phyloP scores from a whole-genome alignment of 2,888 invertebrate genomes.

The Spodoptera littoralis region DNA sequence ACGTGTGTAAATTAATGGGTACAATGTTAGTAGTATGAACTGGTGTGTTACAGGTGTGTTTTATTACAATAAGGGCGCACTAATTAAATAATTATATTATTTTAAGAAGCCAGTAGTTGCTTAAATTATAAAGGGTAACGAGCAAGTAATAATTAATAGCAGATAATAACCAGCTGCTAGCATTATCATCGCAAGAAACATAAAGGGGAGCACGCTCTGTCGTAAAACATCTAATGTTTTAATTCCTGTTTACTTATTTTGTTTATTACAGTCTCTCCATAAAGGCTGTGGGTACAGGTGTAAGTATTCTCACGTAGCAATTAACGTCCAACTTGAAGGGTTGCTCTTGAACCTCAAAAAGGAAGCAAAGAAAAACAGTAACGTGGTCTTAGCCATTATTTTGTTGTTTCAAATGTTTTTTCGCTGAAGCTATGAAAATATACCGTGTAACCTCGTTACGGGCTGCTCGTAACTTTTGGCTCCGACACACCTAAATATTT shows the following conservation, averaged over 20 bases:
- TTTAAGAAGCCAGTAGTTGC: conserved; percentile 11
- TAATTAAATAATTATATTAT: conserved; percentile 24
- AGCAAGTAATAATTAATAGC: conserved; percentile 21
- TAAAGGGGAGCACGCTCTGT: conserved; percentile 57
- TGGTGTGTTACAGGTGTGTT: conserved; percentile 25
- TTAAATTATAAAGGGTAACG: conserved; percentile 12
- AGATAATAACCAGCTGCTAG: conserved; percentile 30
- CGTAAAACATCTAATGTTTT: conserved; percentile 67
- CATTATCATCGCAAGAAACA: conserved; percentile 43
- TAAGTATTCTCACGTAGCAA: conserved; percentile 82
- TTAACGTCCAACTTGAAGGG: conserved; percentile 83
- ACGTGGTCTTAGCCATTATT: conserved; percentile 70
- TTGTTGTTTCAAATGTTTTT: conserved; percentile 65
- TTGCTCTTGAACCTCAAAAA: conserved; percentile 79
- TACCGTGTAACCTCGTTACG: conserved; percentile 52
- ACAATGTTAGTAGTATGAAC: too few relatives aligned
- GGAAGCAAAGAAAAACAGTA: conserved; percentile 73
- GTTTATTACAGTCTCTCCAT: conserved; percentile 72
- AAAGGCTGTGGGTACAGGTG: conserved; percentile 73
- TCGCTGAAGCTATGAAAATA: conserved; percentile 53
- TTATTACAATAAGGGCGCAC: conserved; percentile 5
- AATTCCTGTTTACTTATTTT: conserved; percentile 75
- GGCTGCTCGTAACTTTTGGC: conserved; percentile 46
- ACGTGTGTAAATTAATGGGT: too few relatives aligned
- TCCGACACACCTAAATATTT: conserved; percentile 45